Evolutionary conservation across 2,888 invertebrate species (phyloP), one percentile per base, ranked within the genome.

Genomic region (Lobophora halterata): DNA sequence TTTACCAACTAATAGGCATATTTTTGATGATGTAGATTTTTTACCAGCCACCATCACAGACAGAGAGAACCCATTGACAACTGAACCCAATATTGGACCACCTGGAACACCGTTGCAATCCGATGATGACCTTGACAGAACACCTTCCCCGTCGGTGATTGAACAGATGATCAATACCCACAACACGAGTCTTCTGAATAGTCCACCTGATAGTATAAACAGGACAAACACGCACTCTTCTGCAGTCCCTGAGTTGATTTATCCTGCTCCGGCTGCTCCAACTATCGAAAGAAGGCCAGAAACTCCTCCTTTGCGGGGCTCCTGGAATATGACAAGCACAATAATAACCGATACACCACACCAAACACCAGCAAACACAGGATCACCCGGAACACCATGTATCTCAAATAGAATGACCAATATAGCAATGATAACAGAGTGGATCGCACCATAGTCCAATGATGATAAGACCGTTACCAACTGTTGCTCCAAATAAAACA

Each of bases 391-490:
- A 18, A 18, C 3, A 4, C 3, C 3, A 18, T 18, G 3, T 4
- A n/a, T n/a, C n/a, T n/a, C n/a, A n/a, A n/a, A n/a, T n/a, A n/a
- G n/a, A n/a, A n/a, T n/a, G n/a, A 5, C 18, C 18, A 18, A 18
- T 5, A 18, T n/a, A 18, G 18, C 3, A 11, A 10, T 24, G 12
- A 9, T 4, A 24, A 11, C 6, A 4, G 3, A 11, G 24, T 24
- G 18, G 3, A 18, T 5, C 18, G 18, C 28, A 28, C 28, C 18
- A 28, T 3, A 17, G 28, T 28, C 28, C 18, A 7, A 9, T 28
- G 28, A 18, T 28, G 28, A 18, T 28, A 14, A 28, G 28, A 18
- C 28, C 28, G 7, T 7, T 28, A 6, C 18, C 28, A 28, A 28
- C 17, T 10, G 18, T 10, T 14, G 28, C 17, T 4, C 17, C 17